A percentile compares a stretch with the other conserved stretches of the same genome.
Evolutionary conservation across 2,888 invertebrate species (phyloP).

Genomic region (Drosophila antonietae): DNA sequence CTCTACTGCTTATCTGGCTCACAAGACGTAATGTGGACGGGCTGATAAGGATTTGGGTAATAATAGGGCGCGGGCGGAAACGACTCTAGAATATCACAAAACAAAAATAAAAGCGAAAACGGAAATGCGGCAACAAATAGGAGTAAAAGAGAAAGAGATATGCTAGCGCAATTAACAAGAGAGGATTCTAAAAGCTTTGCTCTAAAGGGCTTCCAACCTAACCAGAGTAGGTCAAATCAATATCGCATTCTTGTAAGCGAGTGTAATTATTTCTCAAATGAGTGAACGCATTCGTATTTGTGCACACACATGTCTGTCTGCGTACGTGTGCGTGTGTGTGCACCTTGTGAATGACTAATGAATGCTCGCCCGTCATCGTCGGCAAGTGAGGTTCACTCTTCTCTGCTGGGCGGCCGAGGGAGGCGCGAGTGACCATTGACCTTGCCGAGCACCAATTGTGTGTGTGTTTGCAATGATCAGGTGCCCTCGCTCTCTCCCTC

Average conservation of each 20-base stretch:
- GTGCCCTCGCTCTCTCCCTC: neutral
- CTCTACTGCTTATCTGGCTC: constrained; percentile 45
- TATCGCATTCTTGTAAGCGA: constrained; percentile 22
- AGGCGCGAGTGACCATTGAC: constrained; percentile 28
- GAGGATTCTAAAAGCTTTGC: neutral
- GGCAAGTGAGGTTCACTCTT: constrained; percentile 2
- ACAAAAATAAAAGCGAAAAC: constrained; percentile 18
- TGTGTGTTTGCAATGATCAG: neutral
- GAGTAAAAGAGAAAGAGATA: neutral
- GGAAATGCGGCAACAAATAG: constrained; percentile 51
- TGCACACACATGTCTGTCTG: neutral
- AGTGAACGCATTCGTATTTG: neutral
- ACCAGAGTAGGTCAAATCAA: constrained; percentile 18
- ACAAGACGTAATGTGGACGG: constrained; percentile 43
- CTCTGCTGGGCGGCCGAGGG: neutral
- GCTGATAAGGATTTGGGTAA: constrained; percentile 43
- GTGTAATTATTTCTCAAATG: constrained; percentile 45
- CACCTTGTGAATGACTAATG: constrained; percentile 60
- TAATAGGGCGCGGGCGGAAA: constrained; percentile 35
- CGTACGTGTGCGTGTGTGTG: neutral
- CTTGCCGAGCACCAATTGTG: constrained; percentile 3
- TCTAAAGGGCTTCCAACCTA: neutral
- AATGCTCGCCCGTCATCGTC: constrained; percentile 7
- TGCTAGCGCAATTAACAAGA: neutral
- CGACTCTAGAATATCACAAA: constrained; percentile 11